Percentiles rank a stretch among this genome's conserved stretches.
phyloP scores from a whole-genome alignment of 2,113 vertebrate species.

The Petaurus breviceps region DNA sequence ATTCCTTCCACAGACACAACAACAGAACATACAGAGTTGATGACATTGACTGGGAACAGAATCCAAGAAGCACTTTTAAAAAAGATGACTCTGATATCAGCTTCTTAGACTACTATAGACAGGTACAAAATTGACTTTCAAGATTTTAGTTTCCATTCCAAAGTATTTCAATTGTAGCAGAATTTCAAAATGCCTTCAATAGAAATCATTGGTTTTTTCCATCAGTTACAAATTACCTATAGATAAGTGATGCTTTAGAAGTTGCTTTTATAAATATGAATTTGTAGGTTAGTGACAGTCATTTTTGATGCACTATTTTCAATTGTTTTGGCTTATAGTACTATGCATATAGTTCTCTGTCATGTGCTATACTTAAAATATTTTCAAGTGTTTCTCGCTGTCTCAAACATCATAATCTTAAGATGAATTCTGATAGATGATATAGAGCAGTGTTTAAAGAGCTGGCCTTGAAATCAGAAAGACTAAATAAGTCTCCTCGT shows the following conservation, averaged over 20 bases:
- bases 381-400: not conserved
- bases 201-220: not conserved
- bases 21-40: constrained; percentile 94
- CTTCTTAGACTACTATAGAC: constrained; percentile 89
- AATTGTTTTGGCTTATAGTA: not conserved
- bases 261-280: not conserved
- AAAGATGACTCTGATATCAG: constrained; percentile 84
- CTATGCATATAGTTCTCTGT: not conserved
- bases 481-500: not conserved
- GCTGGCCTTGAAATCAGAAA: not conserved
- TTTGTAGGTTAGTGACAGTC: not conserved
- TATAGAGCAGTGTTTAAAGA: not conserved
- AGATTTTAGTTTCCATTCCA: not conserved
- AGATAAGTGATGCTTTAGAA: not conserved
- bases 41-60: constrained; percentile 90
- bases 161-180: not conserved
- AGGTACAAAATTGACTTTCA: constrained; percentile 79
- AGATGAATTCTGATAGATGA: not conserved
- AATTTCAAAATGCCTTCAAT: not conserved
- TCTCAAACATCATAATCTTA: not conserved
- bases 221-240: not conserved
- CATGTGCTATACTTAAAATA: not conserved
- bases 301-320: not conserved
- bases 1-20: constrained; percentile 87
- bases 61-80: constrained; percentile 86